Percentiles rank a stretch among this genome's conserved stretches.
Conservation (phyloP, 2,888 invertebrate species). For the Temnothorax unifasciatus region DNA sequence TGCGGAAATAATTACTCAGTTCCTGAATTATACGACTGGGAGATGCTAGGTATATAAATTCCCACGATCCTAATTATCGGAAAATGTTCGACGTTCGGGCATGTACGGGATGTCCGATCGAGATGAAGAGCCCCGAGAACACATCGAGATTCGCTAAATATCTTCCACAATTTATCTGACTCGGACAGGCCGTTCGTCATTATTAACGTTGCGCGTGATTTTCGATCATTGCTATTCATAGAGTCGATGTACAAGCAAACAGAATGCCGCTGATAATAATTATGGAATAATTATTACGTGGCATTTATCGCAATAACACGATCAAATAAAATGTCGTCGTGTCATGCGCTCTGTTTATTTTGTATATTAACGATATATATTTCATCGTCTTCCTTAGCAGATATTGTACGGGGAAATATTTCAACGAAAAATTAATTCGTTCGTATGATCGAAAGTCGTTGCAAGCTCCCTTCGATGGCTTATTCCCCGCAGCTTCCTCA, state of each 20-base stretch:
- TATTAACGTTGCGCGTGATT: slow-evolving; percentile 24
- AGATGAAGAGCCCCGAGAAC: slow-evolving; percentile 1
- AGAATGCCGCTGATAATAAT: neutral
- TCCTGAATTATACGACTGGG: slow-evolving; percentile 25
- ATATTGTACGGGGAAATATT: neutral
- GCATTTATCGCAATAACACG: neutral
- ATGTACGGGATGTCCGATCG: neutral
- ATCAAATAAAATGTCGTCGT: neutral
- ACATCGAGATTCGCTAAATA: slow-evolving; percentile 14
- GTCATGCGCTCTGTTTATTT: neutral
- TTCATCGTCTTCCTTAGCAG: neutral
- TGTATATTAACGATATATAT: neutral
- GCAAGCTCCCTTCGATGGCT: neutral
- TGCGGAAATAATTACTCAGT: slow-evolving; percentile 29
- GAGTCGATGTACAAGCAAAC: too few species aligned
- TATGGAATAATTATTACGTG: neutral
- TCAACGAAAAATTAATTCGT: slow-evolving; percentile 30
- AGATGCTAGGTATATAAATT: slow-evolving; percentile 7
- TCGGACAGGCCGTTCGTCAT: slow-evolving; percentile 9
- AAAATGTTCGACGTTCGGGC: slow-evolving; percentile 19
- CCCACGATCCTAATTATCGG: slow-evolving; percentile 42
- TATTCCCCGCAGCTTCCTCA: slow-evolving; percentile 29
- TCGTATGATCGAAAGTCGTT: slow-evolving; percentile 18
- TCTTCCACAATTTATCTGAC: slow-evolving; percentile 32
- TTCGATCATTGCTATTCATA: neutral